Percentiles rank a stretch among this genome's conserved stretches.
phyloP scores from a whole-genome alignment of 2,797 vertebrate species.

The Gambusia yucatana region DNA sequence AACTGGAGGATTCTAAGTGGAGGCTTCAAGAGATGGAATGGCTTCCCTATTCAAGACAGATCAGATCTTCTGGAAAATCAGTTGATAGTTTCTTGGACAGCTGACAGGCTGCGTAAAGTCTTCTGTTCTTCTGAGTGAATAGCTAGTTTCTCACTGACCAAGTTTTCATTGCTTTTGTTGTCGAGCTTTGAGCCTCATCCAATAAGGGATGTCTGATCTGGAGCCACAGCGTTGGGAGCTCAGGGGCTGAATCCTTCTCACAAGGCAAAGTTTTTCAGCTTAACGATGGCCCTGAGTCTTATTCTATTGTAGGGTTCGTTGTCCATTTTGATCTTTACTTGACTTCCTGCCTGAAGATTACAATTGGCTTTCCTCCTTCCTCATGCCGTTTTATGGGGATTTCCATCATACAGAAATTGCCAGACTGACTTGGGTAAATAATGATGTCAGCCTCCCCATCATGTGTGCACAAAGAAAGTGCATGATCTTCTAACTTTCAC shows the following conservation, averaged over 20 bases:
- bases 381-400: background rate
- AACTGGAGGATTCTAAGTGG: background rate
- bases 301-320: background rate
- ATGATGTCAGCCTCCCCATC: background rate
- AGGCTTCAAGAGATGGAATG: background rate
- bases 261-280: background rate
- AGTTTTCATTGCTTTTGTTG: background rate
- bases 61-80: background rate
- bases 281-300: background rate
- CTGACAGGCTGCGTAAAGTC: background rate
- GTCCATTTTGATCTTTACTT: background rate
- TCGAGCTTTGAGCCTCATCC: background rate
- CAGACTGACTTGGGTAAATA: background rate
- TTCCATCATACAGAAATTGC: background rate
- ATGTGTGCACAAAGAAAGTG: background rate
- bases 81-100: background rate
- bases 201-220: background rate
- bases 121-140: background rate
- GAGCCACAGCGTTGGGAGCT: background rate
- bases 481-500: background rate
- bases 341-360: background rate
- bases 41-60: background rate
- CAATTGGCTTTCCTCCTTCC: background rate
- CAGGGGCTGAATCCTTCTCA: background rate
- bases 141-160: background rate